Evolutionary conservation across 2,113 vertebrate genomes (phyloP).

Genomic region (Parus major): DNA sequence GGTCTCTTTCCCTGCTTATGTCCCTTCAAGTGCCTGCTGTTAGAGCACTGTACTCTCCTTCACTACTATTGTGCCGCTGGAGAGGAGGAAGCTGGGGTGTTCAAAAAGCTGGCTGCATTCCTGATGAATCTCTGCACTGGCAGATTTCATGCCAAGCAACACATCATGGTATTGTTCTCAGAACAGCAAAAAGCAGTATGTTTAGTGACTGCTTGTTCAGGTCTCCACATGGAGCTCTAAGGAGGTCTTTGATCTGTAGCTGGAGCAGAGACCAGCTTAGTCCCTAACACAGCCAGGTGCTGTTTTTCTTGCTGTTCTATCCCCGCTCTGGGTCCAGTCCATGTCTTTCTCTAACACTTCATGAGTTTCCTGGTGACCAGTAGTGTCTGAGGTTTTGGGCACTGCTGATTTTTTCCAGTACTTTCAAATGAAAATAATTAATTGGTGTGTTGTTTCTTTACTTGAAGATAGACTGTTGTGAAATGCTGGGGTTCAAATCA

Average conservation of each 20-base stretch:
- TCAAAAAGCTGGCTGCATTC: slow-evolving; percentile 5
- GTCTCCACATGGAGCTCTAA: background rate
- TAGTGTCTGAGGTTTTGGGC: background rate
- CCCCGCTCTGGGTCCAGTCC: background rate
- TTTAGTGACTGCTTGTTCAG: background rate
- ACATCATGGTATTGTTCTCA: background rate
- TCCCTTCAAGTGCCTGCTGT: slow-evolving; percentile 2
- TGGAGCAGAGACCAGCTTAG: background rate
- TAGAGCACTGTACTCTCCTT: background rate
- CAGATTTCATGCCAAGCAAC: background rate
- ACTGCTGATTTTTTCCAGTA: background rate
- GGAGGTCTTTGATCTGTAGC: background rate
- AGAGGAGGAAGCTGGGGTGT: background rate
- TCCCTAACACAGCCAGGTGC: background rate
- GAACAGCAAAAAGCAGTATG: background rate
- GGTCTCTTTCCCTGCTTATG: background rate
- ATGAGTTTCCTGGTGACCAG: background rate
- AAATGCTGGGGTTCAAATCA: background rate
- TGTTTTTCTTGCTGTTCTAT: background rate
- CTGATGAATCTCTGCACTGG: background rate
- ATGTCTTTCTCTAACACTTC: background rate
- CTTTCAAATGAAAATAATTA: background rate
- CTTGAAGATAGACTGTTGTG: background rate
- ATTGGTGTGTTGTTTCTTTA: background rate
- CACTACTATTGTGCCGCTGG: background rate